phyloP scores from a whole-genome alignment of 2,797 vertebrate species.

The Columba guinea region DNA sequence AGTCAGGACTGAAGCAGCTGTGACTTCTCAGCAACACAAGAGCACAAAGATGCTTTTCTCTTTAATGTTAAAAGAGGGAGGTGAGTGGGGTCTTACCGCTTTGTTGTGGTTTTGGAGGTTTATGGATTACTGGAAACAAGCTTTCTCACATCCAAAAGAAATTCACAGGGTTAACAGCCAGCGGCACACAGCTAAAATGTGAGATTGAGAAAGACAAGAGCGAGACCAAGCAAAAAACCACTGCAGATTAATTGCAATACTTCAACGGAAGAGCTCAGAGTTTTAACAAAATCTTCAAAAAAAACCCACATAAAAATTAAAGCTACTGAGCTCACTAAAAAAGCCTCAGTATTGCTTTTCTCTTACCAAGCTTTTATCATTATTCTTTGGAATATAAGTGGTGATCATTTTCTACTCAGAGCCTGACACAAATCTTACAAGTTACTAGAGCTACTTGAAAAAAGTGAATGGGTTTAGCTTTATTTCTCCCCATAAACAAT shows the following conservation, averaged over 20 bases:
- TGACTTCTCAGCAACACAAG: not conserved
- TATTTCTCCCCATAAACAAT: constrained; percentile 16
- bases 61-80: not conserved
- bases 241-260: not conserved
- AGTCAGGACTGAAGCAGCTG: not conserved
- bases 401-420: constrained; percentile 29
- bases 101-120: not conserved
- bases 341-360: not conserved
- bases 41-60: not conserved
- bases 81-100: not conserved
- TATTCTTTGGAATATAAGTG: constrained; percentile 22
- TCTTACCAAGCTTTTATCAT: constrained; percentile 14
- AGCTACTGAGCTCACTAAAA: not conserved
- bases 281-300: not conserved
- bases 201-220: constrained; percentile 4
- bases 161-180: not conserved
- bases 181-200: not conserved
- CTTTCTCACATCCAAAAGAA: not conserved
- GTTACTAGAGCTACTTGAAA: constrained; percentile 1
- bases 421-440: constrained; percentile 13
- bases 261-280: not conserved
- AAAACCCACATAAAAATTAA: not conserved
- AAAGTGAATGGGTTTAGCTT: not conserved
- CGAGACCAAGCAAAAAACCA: not conserved
- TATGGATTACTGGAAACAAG: not conserved